A percentile compares a stretch with the other conserved stretches of the same genome.
These are phyloP conservation scores for Ectemnius continuus DNA, from an alignment of 2,888 invertebrate species.

Conservation along the genomic window DNA sequence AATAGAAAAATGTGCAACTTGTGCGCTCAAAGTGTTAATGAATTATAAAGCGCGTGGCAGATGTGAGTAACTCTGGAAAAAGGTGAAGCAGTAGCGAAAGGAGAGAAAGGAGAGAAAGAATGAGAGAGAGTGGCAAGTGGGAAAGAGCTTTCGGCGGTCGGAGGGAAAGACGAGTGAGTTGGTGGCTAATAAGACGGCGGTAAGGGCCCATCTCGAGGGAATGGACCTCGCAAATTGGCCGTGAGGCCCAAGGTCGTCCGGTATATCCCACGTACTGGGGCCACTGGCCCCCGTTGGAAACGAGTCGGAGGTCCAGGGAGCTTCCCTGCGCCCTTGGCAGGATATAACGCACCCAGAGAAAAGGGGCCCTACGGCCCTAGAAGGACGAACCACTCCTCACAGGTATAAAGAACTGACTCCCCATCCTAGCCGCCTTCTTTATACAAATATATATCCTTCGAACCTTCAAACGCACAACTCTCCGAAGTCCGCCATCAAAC, in stretches of 20 bases:
- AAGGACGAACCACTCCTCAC: conserved; percentile 34
- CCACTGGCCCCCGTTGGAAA: conserved; percentile 72
- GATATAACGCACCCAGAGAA: conserved; percentile 47
- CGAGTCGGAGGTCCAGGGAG: conserved; percentile 55
- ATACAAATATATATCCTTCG: too few relatives aligned
- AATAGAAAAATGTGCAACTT: too few relatives aligned
- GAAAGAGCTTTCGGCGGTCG: conserved; percentile 16
- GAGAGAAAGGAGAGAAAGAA: too few relatives aligned
- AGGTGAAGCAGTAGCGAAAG: too few relatives aligned
- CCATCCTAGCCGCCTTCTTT: too few relatives aligned
- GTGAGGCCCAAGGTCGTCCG: conserved; percentile 76
- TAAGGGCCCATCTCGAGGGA: conserved; percentile 62
- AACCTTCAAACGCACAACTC: too few relatives aligned
- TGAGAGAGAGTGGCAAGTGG: conserved; percentile 21
- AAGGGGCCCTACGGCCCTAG: conserved; percentile 49
- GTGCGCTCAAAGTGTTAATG: too few relatives aligned
- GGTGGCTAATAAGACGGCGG: conserved; percentile 56
- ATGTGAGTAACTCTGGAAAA: too few relatives aligned
- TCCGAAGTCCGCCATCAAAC: too few relatives aligned
- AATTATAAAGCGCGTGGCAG: too few relatives aligned
- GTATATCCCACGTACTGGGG: conserved; percentile 72
- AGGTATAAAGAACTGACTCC: conserved; percentile 21
- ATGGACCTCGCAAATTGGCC: conserved; percentile 73
- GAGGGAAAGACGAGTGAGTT: conserved; percentile 29
- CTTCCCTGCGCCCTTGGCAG: conserved; percentile 54